These are phyloP conservation scores for Solen grandis DNA, from an alignment of 1,140 invertebrate species.

Conservation along the genomic window DNA sequence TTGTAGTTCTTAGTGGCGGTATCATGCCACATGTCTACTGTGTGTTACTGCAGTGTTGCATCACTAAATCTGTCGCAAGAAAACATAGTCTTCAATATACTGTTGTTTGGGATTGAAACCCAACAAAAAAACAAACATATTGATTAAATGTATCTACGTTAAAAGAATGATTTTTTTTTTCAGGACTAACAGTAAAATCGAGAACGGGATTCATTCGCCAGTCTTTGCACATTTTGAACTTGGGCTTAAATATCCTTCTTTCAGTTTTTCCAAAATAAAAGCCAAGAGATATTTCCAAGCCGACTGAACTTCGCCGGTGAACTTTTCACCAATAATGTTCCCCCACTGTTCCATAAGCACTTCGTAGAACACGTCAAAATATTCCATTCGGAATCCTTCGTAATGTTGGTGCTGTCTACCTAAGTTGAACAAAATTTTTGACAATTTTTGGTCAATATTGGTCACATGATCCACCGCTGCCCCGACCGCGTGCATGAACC, in stretches of 20 bases:
- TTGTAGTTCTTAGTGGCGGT: too few relatives aligned
- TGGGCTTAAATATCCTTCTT: constrained; percentile 29
- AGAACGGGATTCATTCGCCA: too few relatives aligned
- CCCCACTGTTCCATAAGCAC: constrained; percentile 19
- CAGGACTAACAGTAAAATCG: too few relatives aligned
- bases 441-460: neutral
- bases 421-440: neutral
- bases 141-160: too few relatives aligned
- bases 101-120: too few relatives aligned
- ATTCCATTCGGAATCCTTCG: constrained; percentile 9
- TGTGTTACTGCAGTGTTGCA: too few relatives aligned
- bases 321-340: neutral
- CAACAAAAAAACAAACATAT: too few relatives aligned
- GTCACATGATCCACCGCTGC: constrained; percentile 6
- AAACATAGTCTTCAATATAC: too few relatives aligned
- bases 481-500: constrained; percentile 8
- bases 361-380: constrained; percentile 31
- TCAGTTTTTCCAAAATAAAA: constrained; percentile 15
- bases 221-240: too few relatives aligned
- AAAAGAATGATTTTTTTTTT: too few relatives aligned
- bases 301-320: constrained; percentile 19
- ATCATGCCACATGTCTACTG: too few relatives aligned
- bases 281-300: constrained; percentile 29
- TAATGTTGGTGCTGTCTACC: constrained; percentile 26
- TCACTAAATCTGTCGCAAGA: too few relatives aligned